Evolutionary conservation across 2,797 vertebrate genomes (phyloP).

Genomic region (Paguma larvata): DNA sequence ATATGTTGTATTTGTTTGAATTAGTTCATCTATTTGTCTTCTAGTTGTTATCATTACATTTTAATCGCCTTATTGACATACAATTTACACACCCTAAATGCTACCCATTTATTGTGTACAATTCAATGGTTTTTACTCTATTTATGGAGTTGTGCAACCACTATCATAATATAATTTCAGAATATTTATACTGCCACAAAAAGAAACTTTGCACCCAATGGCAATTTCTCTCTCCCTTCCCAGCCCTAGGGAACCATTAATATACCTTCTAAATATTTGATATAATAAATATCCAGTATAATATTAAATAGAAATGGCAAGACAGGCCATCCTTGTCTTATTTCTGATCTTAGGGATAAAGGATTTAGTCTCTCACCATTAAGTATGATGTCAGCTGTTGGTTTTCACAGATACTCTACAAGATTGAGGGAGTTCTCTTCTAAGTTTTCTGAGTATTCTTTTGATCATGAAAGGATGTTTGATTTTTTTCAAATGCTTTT

Average conservation of each 20-base stretch:
- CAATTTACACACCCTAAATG: not conserved
- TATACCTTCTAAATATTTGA: not conserved
- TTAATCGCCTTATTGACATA: not conserved
- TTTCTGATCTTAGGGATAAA: not conserved
- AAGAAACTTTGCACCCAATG: not conserved
- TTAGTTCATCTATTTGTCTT: not conserved
- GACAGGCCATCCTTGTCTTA: not conserved
- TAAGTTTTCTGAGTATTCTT: not conserved
- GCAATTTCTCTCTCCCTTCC: not conserved
- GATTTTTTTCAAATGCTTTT: not conserved
- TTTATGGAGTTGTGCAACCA: not conserved
- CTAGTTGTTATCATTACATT: not conserved
- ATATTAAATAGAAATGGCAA: not conserved
- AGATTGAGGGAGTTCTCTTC: not conserved
- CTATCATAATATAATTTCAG: not conserved
- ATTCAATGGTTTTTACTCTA: not conserved
- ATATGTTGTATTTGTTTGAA: conserved; percentile 8
- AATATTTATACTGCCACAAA: not conserved
- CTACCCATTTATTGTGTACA: not conserved
- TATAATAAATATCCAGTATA: not conserved
- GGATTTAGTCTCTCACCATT: not conserved
- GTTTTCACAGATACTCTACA: not conserved
- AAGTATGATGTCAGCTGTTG: not conserved
- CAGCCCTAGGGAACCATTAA: not conserved
- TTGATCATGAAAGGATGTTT: not conserved